These are phyloP conservation scores for Campylomormyrus numenius DNA, from an alignment of 2,113 vertebrate genomes.

Conservation along the genomic window DNA sequence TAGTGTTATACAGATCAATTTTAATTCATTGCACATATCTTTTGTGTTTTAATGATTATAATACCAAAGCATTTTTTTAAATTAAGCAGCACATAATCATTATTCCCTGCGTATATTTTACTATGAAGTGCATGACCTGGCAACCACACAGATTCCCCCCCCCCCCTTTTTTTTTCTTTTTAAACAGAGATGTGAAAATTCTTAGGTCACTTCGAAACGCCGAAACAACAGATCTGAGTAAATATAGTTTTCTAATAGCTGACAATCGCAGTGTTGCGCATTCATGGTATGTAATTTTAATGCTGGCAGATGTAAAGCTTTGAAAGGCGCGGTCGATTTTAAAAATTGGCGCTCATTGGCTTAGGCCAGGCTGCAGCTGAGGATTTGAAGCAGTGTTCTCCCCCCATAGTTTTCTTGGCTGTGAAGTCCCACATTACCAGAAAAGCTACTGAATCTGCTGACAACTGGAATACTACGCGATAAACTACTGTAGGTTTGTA, in stretches of 20 bases:
- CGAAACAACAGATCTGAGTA: not conserved
- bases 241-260: conserved; percentile 22
- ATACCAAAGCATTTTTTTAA: not conserved
- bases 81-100: not conserved
- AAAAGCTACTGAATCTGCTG: not conserved
- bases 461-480: not conserved
- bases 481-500: not conserved
- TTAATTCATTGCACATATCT: not conserved
- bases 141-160: not conserved
- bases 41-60: not conserved
- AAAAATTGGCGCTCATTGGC: not conserved
- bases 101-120: not conserved
- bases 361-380: conserved; percentile 15
- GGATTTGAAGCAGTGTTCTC: not conserved
- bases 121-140: not conserved
- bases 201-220: not conserved
- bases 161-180: not conserved
- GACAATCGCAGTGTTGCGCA: not conserved
- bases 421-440: not conserved
- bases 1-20: not conserved
- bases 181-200: not conserved
- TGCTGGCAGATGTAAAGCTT: not conserved
- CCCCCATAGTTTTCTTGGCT: not conserved
- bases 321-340: not conserved
- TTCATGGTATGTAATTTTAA: not conserved